Percentiles rank a stretch among this genome's conserved stretches.
Conservation (phyloP, 2,113 vertebrate species). For the Aptenodytes patagonicus region DNA sequence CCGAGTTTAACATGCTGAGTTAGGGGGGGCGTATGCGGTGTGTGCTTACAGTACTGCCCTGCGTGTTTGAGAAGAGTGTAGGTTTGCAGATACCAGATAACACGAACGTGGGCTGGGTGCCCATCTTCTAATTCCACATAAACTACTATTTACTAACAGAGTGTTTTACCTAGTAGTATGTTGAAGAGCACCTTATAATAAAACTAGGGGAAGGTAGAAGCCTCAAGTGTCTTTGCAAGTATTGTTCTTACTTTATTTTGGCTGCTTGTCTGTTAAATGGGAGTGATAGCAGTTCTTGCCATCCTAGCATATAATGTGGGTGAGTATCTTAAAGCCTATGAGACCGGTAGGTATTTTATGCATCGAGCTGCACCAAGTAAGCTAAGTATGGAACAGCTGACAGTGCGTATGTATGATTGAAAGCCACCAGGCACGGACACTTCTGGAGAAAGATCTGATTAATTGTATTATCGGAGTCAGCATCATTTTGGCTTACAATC, state of each 20-base stretch:
- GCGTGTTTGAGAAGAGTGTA: not conserved
- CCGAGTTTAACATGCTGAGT: fast-evolving
- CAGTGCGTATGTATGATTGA: not conserved
- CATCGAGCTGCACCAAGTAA: not conserved
- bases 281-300: not conserved
- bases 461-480: not conserved
- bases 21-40: fast-evolving
- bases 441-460: not conserved
- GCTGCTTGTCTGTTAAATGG: too few species aligned
- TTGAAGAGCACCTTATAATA: not conserved
- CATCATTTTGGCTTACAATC: not conserved
- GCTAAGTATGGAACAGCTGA: not conserved
- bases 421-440: not conserved
- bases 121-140: not conserved
- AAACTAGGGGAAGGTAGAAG: not conserved
- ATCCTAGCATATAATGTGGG: not conserved
- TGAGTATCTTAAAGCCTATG: not conserved
- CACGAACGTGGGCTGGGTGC: fast-evolving
- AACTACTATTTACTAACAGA: not conserved
- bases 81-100: not conserved
- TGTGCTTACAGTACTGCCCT: fast-evolving
- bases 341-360: not conserved
- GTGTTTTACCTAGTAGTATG: not conserved
- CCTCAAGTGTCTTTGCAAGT: not conserved
- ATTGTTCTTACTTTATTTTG: not conserved